These are phyloP conservation scores for Thripadectes ignobilis DNA, from an alignment of 2,797 vertebrate genomes.

Conservation along the genomic window DNA sequence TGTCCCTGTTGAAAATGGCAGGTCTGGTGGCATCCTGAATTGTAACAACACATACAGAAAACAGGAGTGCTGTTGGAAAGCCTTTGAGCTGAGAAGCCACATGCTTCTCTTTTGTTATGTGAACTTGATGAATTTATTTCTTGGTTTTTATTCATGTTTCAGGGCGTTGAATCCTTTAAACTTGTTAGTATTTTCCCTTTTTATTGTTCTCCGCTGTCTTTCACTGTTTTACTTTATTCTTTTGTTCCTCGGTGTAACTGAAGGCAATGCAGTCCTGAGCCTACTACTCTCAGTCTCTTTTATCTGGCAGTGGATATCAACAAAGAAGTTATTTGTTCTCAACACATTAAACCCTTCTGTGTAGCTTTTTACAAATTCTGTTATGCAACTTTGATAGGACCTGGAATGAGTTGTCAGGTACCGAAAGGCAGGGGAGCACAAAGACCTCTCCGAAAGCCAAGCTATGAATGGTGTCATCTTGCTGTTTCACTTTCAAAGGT, in stretches of 20 bases:
- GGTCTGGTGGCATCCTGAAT: not conserved
- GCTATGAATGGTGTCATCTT: constrained; percentile 62
- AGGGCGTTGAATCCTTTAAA: not conserved
- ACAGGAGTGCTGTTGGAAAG: not conserved
- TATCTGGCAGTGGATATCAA: constrained; percentile 58
- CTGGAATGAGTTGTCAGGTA: constrained; percentile 42
- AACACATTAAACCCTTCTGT: constrained; percentile 57
- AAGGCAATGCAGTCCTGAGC: constrained; percentile 28
- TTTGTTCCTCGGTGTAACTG: not conserved
- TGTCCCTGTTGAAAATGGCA: not conserved
- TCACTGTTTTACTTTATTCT: constrained; percentile 41
- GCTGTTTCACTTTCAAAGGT: constrained; percentile 67
- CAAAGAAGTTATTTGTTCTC: constrained; percentile 69
- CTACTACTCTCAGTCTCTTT: constrained; percentile 50
- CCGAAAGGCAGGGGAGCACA: constrained; percentile 39
- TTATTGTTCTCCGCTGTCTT: constrained; percentile 32
- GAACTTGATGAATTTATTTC: constrained; percentile 46
- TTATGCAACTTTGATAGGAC: constrained; percentile 62
- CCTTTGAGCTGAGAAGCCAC: not conserved
- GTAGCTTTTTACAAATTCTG: constrained; percentile 60
- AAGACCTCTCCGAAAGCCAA: constrained; percentile 54
- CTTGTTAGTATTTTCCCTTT: constrained; percentile 54
- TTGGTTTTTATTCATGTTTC: constrained; percentile 36
- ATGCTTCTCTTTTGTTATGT: constrained; percentile 8
- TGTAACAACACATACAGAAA: not conserved